Conservation (phyloP, 2,888 invertebrate species). For the Capitulum mitella region DNA sequence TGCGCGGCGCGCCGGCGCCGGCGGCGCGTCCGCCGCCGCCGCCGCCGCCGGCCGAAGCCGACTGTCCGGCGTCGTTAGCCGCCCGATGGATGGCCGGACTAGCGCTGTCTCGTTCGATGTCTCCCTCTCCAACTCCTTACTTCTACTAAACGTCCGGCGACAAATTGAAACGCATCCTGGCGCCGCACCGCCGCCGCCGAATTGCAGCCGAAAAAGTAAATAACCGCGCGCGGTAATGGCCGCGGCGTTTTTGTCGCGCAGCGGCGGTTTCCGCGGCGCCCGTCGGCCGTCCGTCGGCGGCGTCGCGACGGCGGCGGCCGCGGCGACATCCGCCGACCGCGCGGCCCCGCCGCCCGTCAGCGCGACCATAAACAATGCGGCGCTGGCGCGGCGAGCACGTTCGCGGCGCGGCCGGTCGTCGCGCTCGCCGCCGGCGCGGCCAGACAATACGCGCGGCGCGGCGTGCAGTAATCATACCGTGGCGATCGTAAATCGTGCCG, state of each 20-base stretch:
- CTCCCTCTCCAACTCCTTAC: neutral
- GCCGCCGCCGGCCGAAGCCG: neutral
- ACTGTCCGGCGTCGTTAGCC: neutral
- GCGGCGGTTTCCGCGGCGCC: neutral
- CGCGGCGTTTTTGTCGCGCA: neutral
- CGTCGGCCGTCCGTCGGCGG: neutral
- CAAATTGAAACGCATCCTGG: neutral
- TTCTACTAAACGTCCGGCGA: slow-evolving; percentile 17
- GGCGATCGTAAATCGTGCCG: neutral
- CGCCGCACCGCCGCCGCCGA: neutral
- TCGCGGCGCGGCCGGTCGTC: slow-evolving; percentile 5
- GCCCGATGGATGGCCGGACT: neutral
- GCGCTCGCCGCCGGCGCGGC: slow-evolving; percentile 9
- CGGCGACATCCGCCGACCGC: neutral
- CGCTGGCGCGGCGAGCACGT: neutral
- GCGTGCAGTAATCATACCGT: neutral
- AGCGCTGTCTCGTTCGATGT: slow-evolving; percentile 20
- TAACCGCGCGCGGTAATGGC: neutral
- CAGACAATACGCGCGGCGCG: neutral
- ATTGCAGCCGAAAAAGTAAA: slow-evolving; percentile 6
- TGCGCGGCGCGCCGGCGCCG: neutral
- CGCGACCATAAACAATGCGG: slow-evolving; percentile 10
- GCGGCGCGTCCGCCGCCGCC: neutral
- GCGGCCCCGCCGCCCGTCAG: neutral
- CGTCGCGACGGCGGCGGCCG: neutral